These are phyloP conservation scores for Hylia prasina DNA, from an alignment of 2,113 vertebrate genomes.

Conservation along the genomic window DNA sequence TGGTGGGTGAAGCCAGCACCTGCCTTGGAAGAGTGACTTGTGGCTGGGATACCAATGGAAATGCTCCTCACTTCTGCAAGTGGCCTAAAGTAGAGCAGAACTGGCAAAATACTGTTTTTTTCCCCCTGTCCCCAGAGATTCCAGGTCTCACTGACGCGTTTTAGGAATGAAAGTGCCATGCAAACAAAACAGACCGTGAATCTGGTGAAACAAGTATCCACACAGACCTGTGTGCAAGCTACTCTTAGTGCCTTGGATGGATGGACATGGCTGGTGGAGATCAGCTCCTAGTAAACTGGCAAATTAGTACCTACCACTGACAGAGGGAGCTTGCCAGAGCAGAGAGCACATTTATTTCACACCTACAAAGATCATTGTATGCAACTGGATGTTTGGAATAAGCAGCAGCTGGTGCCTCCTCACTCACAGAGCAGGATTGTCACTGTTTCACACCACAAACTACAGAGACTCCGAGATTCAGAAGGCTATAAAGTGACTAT, in stretches of 20 bases:
- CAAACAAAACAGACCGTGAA: neutral
- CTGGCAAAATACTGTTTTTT: neutral
- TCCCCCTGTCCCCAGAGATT: neutral
- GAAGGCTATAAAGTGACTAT: too few species aligned
- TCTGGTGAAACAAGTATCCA: neutral
- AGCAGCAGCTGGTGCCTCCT: constrained; percentile 4
- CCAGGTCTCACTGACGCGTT: neutral
- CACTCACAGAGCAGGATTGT: neutral
- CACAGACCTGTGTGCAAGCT: neutral
- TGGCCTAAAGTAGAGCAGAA: neutral
- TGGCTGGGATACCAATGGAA: neutral
- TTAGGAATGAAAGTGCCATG: rapidly evolving
- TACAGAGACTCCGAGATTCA: too few species aligned
- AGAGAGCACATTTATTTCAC: neutral
- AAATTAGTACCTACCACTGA: neutral
- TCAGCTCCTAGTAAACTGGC: neutral
- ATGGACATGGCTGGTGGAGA: neutral
- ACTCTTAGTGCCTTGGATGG: neutral
- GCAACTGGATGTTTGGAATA: neutral
- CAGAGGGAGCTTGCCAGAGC: neutral
- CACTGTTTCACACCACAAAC: too few species aligned
- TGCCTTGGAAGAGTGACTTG: neutral
- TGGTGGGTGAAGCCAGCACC: neutral
- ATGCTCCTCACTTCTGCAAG: neutral
- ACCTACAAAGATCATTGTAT: neutral